Conservation (phyloP, 2,113 vertebrate species). For the Atractosteus spatula region DNA sequence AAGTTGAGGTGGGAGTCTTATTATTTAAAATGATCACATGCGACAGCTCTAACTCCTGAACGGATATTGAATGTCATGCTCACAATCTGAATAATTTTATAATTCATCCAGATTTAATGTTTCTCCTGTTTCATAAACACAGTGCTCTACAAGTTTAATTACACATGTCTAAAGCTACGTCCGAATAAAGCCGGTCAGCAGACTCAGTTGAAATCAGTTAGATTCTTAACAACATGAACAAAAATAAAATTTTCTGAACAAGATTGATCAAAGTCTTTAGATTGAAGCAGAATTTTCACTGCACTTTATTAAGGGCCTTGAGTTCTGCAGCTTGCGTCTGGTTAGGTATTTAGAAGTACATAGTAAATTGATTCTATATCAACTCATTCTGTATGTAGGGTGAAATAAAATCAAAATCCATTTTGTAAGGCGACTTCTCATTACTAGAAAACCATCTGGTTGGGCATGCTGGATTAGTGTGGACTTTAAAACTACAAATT, state of each 20-base stretch:
- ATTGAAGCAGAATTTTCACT: conserved; percentile 58
- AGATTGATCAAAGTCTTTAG: conserved; percentile 56
- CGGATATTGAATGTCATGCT: conserved; percentile 50
- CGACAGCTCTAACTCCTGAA: conserved; percentile 34
- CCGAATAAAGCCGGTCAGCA: conserved; percentile 61
- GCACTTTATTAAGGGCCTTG: conserved; percentile 56
- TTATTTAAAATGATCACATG: conserved; percentile 53
- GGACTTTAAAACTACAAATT: conserved; percentile 54
- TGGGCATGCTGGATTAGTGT: conserved; percentile 58
- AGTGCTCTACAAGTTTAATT: conserved; percentile 18
- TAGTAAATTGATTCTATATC: conserved; percentile 58
- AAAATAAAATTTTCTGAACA: conserved; percentile 59
- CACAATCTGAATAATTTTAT: conserved; percentile 36
- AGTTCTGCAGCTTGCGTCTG: conserved; percentile 65
- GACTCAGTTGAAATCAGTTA: conserved; percentile 66
- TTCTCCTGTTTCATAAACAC: conserved; percentile 35
- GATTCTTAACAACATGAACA: conserved; percentile 37
- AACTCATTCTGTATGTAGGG: conserved; percentile 42
- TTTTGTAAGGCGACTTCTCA: conserved; percentile 59
- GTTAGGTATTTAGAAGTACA: conserved; percentile 59
- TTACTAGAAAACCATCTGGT: conserved; percentile 58
- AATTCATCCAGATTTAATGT: conserved; percentile 33
- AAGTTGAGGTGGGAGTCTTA: conserved; percentile 53
- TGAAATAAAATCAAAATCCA: conserved; percentile 60
- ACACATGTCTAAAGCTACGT: conserved; percentile 23